Conservation (phyloP, 2,113 vertebrate species). For the Cacatua alba region DNA sequence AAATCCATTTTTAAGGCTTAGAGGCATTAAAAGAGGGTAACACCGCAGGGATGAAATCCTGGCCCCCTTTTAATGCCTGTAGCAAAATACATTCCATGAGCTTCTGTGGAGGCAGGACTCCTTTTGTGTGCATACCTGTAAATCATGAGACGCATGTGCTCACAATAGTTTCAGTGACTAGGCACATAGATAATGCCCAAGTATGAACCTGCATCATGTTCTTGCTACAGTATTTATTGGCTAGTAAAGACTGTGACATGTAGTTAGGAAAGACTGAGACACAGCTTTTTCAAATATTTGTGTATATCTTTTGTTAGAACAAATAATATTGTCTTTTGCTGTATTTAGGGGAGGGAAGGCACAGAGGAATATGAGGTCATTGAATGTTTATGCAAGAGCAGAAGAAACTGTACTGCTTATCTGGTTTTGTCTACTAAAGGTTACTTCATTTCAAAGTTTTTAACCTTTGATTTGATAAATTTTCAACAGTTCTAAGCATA, state of each 20-base stretch:
- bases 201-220: neutral
- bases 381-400: neutral
- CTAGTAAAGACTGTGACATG: neutral
- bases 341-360: neutral
- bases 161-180: neutral
- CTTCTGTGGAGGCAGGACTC: neutral
- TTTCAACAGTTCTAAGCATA: neutral
- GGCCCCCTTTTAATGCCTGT: neutral
- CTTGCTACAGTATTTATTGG: neutral
- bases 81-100: neutral
- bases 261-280: neutral
- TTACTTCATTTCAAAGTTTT: neutral
- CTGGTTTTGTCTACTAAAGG: neutral
- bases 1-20: neutral
- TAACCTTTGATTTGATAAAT: neutral
- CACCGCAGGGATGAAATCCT: neutral
- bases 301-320: neutral
- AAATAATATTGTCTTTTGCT: conserved; percentile 1
- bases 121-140: neutral
- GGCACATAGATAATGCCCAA: neutral
- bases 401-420: neutral
- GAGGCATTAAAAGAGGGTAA: neutral
- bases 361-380: neutral
- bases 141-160: neutral
- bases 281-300: conserved; percentile 1